phyloP scores from a whole-genome alignment of 1,140 invertebrate genomes.

The Hermetia illucens region DNA sequence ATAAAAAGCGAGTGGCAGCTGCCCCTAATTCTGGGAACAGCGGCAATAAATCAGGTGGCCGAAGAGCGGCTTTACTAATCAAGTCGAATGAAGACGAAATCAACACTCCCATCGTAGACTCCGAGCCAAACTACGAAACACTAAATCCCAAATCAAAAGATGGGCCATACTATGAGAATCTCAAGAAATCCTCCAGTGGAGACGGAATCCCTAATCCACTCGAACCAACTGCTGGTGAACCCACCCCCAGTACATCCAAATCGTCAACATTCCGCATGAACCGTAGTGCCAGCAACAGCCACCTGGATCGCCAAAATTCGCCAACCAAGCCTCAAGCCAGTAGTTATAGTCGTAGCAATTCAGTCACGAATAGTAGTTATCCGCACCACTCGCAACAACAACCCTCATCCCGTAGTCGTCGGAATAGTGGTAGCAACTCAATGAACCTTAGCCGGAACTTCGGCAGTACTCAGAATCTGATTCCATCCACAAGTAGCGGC shows the following conservation, averaged over 20 bases:
- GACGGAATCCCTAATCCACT: too few species aligned
- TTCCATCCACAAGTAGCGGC: constrained; percentile 19
- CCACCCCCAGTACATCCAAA: neutral
- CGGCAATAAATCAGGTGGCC: constrained; percentile 4
- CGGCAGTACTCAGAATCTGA: constrained; percentile 26
- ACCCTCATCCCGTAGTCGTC: too few species aligned
- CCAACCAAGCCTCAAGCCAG: too few species aligned
- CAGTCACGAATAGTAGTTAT: neutral
- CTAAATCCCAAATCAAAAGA: constrained; percentile 16
- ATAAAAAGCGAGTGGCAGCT: constrained; percentile 11
- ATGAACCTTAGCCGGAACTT: constrained; percentile 22
- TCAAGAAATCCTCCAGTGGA: too few species aligned
- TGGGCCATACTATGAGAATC: neutral
- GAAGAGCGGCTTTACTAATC: constrained; percentile 17
- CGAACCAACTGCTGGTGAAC: neutral
- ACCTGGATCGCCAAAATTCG: neutral
- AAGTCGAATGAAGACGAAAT: constrained; percentile 16
- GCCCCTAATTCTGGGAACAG: constrained; percentile 5
- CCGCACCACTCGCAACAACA: neutral
- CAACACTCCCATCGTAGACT: constrained; percentile 24
- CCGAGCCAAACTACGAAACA: constrained; percentile 26
- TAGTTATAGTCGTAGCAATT: constrained; percentile 2
- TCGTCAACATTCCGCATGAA: constrained; percentile 4
- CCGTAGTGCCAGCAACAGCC: constrained; percentile 5
- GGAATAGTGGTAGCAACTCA: constrained; percentile 8